Percentiles rank a stretch among this genome's conserved stretches.
phyloP scores from a whole-genome alignment of 1,140 invertebrate genomes.

The Aricia agestis region DNA sequence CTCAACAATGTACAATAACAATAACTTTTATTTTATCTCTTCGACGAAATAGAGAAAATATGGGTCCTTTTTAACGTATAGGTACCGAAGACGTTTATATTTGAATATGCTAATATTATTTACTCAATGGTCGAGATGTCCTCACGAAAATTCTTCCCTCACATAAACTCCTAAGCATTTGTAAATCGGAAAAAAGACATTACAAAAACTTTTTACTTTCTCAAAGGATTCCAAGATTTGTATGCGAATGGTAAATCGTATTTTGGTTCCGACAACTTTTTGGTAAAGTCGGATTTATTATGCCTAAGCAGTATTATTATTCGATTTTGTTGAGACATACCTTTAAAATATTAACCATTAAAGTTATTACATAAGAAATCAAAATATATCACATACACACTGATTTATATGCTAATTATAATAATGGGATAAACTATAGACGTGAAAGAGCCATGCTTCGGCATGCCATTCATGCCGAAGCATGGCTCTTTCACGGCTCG shows the following conservation, averaged over 20 bases:
- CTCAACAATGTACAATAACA: neutral
- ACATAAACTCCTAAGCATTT: constrained; percentile 8
- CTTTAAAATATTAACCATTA: neutral
- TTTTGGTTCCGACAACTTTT: neutral
- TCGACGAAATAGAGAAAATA: neutral
- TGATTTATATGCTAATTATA: too few relatives aligned
- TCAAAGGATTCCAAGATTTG: neutral
- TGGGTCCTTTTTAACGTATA: neutral
- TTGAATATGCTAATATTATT: constrained; percentile 4
- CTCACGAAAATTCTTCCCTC: neutral
- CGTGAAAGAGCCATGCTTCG: too few relatives aligned
- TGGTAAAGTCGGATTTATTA: neutral
- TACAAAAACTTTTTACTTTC: neutral
- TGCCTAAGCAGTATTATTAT: neutral
- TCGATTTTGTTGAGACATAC: neutral
- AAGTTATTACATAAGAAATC: too few relatives aligned
- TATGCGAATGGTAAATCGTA: neutral
- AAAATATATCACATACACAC: too few relatives aligned
- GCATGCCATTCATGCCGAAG: too few relatives aligned
- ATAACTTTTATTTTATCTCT: neutral
- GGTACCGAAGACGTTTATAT: neutral
- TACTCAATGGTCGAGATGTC: constrained; percentile 1
- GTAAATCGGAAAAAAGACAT: neutral
- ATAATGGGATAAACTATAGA: too few relatives aligned
- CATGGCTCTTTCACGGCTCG: too few relatives aligned